A percentile compares a stretch with the other conserved stretches of the same genome.
Evolutionary conservation across 35 echinoderm and acorn worm genomes (phyloP).

Genomic region (Eucidaris tribuloides): DNA sequence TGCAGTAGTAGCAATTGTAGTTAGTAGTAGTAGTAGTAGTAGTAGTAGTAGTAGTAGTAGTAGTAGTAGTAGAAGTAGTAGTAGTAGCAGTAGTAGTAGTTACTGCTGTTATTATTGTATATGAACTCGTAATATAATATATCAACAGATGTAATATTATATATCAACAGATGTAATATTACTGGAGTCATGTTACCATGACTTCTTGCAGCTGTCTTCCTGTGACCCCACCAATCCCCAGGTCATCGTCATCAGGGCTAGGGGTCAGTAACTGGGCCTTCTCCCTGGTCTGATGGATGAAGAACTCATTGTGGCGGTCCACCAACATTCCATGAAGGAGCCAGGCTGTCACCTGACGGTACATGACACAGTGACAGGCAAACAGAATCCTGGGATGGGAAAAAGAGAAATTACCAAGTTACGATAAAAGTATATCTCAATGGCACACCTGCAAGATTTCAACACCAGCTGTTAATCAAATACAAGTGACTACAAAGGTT

Average conservation of each 20-base stretch:
- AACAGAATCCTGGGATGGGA: conserved; percentile 51
- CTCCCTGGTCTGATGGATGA: conserved; percentile 70
- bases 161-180: too few species aligned
- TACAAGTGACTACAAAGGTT: too few species aligned
- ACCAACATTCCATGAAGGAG: conserved; percentile 82
- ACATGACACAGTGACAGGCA: conserved; percentile 85
- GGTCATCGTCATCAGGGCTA: conserved; percentile 59
- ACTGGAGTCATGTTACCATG: too few species aligned
- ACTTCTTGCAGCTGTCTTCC: conserved; percentile 74
- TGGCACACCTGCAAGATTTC: not conserved
- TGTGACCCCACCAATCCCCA: conserved; percentile 79
- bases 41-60: too few species aligned
- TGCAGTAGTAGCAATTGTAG: too few species aligned
- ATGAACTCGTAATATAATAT: too few species aligned
- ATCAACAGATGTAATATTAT: too few species aligned
- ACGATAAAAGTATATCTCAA: not conserved
- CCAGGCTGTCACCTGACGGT: conserved; percentile 85
- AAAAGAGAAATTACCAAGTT: not conserved
- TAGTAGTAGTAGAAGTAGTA: too few species aligned
- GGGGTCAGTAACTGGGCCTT: conserved; percentile 9
- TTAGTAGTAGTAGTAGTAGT: too few species aligned
- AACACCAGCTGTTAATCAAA: not conserved
- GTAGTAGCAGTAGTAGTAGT: too few species aligned
- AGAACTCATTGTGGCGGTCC: conserved; percentile 86
- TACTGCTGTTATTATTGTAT: too few species aligned